These are phyloP conservation scores for Axinella damicornis DNA, from an alignment of 37 sponge, comb jelly and placozoan genomes.

Conservation along the genomic window DNA sequence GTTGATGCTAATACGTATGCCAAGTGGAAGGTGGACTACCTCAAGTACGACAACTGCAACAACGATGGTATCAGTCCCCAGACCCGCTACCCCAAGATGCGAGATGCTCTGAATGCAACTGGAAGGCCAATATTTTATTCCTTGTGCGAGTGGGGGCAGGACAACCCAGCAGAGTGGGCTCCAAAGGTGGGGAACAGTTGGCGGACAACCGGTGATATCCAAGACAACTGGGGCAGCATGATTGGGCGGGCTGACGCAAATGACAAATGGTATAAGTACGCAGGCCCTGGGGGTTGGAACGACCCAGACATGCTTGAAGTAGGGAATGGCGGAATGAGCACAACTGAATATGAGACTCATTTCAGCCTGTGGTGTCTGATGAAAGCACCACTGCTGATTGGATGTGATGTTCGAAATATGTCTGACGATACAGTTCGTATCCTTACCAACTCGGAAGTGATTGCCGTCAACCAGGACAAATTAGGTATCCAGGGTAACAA, in stretches of 20 bases:
- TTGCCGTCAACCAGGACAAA: conserved; percentile 86
- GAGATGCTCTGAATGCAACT: conserved; percentile 83
- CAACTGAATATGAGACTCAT: conserved; percentile 77
- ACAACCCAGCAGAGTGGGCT: conserved; percentile 79
- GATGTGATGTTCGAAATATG: conserved; percentile 76
- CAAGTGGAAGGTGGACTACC: conserved; percentile 74
- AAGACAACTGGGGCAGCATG: conserved; percentile 77
- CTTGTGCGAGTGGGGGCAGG: conserved; percentile 83
- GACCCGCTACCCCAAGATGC: conserved; percentile 79
- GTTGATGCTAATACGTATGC: conserved; percentile 83
- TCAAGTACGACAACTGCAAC: conserved; percentile 90
- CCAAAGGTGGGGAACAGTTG: conserved; percentile 87
- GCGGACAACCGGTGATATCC: conserved; percentile 86
- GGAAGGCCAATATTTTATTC: conserved; percentile 86
- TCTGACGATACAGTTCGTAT: conserved; percentile 70
- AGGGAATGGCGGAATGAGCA: conserved; percentile 86
- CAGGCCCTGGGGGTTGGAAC: conserved; percentile 91
- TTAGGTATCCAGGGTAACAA: conserved; percentile 80
- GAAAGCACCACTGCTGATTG: conserved; percentile 89
- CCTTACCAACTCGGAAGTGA: conserved; percentile 85
- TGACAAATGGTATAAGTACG: conserved; percentile 61
- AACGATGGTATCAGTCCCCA: conserved; percentile 42
- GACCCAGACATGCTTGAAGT: conserved; percentile 92
- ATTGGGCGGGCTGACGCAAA: conserved; percentile 58
- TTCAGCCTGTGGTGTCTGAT: conserved; percentile 90